These are phyloP conservation scores for Drosophila arizonae DNA, from an alignment of 1,140 invertebrate species.

Conservation along the genomic window DNA sequence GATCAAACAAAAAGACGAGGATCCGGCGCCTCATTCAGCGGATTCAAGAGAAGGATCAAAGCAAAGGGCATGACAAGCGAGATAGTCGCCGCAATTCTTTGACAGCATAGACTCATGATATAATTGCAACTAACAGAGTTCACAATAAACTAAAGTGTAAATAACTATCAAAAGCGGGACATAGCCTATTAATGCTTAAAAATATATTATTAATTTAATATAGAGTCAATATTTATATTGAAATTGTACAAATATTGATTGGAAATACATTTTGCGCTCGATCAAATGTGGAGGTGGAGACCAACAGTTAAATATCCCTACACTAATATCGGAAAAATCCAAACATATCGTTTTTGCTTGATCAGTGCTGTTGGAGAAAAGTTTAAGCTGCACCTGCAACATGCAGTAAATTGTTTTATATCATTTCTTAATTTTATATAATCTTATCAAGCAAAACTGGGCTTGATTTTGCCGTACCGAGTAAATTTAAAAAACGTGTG, in stretches of 20 bases:
- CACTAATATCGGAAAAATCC: not conserved
- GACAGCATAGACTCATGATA: slow-evolving; percentile 24
- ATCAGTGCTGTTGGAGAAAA: slow-evolving; percentile 15
- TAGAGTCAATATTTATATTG: not conserved
- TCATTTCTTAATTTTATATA: slow-evolving; percentile 46
- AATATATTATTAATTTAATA: not conserved
- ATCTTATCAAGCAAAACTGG: slow-evolving; percentile 36
- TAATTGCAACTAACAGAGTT: not conserved
- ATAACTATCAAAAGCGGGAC: not conserved
- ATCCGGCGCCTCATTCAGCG: not conserved
- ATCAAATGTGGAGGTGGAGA: slow-evolving; percentile 1
- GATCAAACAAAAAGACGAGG: slow-evolving; percentile 2
- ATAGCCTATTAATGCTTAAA: not conserved
- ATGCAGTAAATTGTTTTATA: slow-evolving; percentile 21
- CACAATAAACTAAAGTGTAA: slow-evolving; percentile 15
- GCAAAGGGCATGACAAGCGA: slow-evolving; percentile 32
- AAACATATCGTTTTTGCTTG: slow-evolving; percentile 2
- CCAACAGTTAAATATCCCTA: not conserved
- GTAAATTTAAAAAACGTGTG: slow-evolving; percentile 17
- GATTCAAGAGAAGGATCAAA: slow-evolving; percentile 12
- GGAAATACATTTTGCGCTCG: not conserved
- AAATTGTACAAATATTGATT: not conserved
- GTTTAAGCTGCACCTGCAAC: slow-evolving; percentile 7
- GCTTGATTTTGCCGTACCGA: slow-evolving; percentile 14
- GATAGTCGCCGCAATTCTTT: slow-evolving; percentile 62